Evolutionary conservation across 2,113 vertebrate species (phyloP).

Genomic region (Columba janthina): DNA sequence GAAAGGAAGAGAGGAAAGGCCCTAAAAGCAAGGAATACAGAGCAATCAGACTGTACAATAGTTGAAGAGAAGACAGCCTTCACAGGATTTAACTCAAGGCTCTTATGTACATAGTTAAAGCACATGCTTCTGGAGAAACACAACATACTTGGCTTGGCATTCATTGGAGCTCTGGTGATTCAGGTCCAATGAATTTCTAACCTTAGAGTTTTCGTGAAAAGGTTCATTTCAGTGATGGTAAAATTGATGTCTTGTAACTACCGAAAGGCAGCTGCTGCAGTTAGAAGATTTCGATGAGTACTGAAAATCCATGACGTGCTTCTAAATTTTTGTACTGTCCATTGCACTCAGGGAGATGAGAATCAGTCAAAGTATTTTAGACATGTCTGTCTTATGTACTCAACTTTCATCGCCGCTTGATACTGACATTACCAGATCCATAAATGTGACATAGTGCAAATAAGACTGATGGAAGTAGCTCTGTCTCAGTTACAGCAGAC

Average conservation of each 20-base stretch:
- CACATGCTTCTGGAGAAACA: background rate
- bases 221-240: background rate
- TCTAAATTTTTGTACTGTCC: background rate
- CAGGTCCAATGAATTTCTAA: background rate
- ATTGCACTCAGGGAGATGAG: rapidly evolving
- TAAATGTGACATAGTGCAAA: background rate
- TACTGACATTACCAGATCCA: background rate
- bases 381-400: background rate
- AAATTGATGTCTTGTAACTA: background rate
- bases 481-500: background rate
- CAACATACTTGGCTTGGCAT: background rate
- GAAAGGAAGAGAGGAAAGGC: background rate
- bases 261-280: background rate
- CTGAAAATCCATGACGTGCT: background rate
- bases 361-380: background rate
- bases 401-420: background rate
- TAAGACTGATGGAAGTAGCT: background rate
- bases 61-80: background rate
- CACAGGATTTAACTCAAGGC: background rate
- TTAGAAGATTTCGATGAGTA: background rate
- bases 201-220: background rate
- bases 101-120: background rate
- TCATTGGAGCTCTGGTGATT: background rate
- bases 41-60: background rate
- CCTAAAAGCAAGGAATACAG: background rate